Conservation (phyloP, 2,797 vertebrate genomes). For the Silurus lanzhouensis region DNA sequence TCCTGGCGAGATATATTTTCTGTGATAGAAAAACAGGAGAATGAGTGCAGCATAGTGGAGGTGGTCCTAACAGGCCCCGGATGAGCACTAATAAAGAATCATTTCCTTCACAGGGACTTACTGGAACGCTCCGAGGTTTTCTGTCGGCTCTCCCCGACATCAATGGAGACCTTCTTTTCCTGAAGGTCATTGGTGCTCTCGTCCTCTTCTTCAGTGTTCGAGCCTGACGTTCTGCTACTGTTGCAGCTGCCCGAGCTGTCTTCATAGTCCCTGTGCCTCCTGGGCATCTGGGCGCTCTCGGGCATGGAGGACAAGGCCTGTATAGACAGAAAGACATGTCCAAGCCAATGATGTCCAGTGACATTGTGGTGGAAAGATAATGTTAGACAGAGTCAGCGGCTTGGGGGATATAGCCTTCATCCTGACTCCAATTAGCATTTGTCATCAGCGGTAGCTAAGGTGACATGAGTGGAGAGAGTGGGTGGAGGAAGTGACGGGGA, state of each 20-base stretch:
- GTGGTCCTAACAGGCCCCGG: constrained; percentile 36
- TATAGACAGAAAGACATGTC: constrained; percentile 50
- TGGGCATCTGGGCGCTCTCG: constrained; percentile 81
- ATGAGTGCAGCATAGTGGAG: neutral
- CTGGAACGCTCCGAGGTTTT: constrained; percentile 87
- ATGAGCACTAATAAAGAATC: constrained; percentile 39
- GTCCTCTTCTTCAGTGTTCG: constrained; percentile 74
- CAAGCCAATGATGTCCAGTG: constrained; percentile 27
- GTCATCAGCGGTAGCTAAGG: constrained; percentile 64
- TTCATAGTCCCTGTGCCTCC: constrained; percentile 77
- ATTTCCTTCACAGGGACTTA: constrained; percentile 66
- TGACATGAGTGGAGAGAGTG: constrained; percentile 48
- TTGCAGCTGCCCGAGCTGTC: constrained; percentile 84
- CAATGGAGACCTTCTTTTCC: constrained; percentile 85
- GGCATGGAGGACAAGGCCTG: constrained; percentile 92
- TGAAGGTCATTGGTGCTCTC: constrained; percentile 78
- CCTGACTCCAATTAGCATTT: constrained; percentile 68
- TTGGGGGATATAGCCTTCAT: constrained; percentile 57
- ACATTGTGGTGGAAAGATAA: constrained; percentile 39
- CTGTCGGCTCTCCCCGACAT: constrained; percentile 79
- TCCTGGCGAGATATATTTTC: constrained; percentile 50
- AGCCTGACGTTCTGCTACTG: constrained; percentile 80
- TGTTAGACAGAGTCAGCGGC: constrained; percentile 56
- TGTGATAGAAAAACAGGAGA: constrained; percentile 28
- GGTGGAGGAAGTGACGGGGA: constrained; percentile 17